These are phyloP conservation scores for Pocillopora damicornis DNA, from an alignment of 64 coral and sea anemone species.

Conservation along the genomic window DNA sequence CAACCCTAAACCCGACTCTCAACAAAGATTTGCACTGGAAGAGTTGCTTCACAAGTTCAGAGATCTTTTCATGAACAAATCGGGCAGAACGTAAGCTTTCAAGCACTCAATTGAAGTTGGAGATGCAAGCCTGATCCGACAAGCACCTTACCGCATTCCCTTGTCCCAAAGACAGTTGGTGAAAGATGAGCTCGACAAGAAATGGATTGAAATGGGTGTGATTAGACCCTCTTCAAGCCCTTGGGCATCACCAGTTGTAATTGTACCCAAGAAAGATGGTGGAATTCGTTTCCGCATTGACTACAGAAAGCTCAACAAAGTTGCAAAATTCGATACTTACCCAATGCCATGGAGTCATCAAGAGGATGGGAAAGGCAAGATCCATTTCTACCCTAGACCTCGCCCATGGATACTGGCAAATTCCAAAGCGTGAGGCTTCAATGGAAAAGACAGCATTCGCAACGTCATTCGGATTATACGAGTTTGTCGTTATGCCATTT, in stretches of 20 bases:
- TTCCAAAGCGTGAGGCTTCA: not conserved
- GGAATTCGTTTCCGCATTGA: not conserved
- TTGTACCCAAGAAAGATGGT: not conserved
- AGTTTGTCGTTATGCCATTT: slow-evolving; percentile 37
- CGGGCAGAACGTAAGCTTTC: no score
- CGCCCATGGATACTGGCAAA: not conserved
- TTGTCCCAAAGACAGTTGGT: no score
- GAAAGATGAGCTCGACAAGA: no score
- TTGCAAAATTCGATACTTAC: no score
- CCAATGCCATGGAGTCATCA: not conserved
- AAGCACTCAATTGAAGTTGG: no score
- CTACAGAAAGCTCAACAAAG: no score
- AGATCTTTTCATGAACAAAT: not conserved
- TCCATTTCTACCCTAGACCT: not conserved
- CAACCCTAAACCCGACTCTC: not conserved
- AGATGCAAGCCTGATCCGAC: no score
- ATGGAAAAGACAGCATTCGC: not conserved
- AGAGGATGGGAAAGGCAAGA: not conserved
- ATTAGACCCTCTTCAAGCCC: no score
- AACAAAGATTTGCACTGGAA: no score
- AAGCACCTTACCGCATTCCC: no score
- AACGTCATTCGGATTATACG: slow-evolving; percentile 16
- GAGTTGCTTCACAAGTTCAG: not conserved
- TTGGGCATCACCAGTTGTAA: not conserved
- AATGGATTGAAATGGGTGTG: no score